Percentiles rank a stretch among this genome's conserved stretches.
phyloP scores from a whole-genome alignment of 2,113 vertebrate genomes.

The Patagioenas fasciata region DNA sequence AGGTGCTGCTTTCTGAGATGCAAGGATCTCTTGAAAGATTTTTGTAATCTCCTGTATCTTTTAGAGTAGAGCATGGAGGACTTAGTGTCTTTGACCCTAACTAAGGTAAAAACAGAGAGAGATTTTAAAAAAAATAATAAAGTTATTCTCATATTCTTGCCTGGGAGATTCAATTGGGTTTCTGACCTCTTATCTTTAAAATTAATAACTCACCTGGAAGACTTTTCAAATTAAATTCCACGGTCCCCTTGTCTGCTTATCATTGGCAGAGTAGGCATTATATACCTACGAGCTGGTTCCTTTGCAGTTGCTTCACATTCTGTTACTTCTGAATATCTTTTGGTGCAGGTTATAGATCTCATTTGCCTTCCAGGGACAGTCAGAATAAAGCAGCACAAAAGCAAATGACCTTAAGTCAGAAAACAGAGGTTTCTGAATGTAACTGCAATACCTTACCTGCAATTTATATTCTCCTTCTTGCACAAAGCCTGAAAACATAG shows the following conservation, averaged over 20 bases:
- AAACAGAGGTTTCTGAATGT: constrained; percentile 55
- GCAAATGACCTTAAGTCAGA: constrained; percentile 64
- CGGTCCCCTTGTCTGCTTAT: not conserved
- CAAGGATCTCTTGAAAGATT: not conserved
- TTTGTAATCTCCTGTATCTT: not conserved
- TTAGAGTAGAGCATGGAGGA: not conserved
- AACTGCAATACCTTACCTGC: constrained; percentile 45
- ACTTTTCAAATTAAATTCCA: constrained; percentile 31
- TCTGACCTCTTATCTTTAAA: constrained; percentile 47
- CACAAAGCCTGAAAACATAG: constrained; percentile 60
- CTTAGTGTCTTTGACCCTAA: not conserved
- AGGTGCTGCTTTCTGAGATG: not conserved
- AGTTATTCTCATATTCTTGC: not conserved
- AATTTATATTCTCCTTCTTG: constrained; percentile 53
- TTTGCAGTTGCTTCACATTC: constrained; percentile 36
- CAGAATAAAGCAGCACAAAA: constrained; percentile 60
- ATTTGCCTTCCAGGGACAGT: constrained; percentile 66
- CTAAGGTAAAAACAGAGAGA: not conserved
- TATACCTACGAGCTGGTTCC: not conserved
- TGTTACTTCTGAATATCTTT: constrained; percentile 60
- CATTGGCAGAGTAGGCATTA: not conserved
- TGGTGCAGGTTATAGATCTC: constrained; percentile 55
- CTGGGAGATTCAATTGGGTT: not conserved
- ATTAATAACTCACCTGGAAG: constrained; percentile 16
- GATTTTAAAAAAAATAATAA: not conserved